Conservation (phyloP, 2,113 vertebrate species). For the Balaenoptera acutorostrata region DNA sequence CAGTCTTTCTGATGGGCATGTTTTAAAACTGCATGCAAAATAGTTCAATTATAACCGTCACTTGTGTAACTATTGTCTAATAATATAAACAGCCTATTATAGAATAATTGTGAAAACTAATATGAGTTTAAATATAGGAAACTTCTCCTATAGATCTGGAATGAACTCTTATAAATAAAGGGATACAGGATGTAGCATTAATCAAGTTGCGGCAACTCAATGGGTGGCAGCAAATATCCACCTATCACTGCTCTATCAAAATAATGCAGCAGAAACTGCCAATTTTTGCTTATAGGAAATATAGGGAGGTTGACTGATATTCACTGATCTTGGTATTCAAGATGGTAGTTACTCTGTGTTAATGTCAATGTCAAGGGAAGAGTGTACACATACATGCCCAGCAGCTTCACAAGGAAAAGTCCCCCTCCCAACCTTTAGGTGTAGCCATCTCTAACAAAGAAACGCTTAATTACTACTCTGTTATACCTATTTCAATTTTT, state of each 20-base stretch:
- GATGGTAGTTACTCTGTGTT: not conserved
- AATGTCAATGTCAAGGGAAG: not conserved
- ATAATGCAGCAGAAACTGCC: not conserved
- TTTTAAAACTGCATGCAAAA: not conserved
- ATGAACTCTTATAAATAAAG: not conserved
- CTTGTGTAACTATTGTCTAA: not conserved
- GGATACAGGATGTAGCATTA: not conserved
- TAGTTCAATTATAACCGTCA: not conserved
- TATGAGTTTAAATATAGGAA: not conserved
- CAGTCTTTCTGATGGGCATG: not conserved
- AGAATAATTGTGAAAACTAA: not conserved
- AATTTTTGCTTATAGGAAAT: not conserved
- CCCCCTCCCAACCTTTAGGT: not conserved
- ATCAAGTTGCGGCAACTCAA: not conserved
- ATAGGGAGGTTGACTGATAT: not conserved
- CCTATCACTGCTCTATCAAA: not conserved
- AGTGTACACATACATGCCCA: not conserved
- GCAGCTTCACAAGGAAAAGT: not conserved
- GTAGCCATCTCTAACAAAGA: not conserved
- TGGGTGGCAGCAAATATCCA: not conserved
- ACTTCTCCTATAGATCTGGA: not conserved
- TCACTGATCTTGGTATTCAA: not conserved
- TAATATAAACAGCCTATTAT: not conserved
- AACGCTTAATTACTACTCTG: conserved; percentile 22
- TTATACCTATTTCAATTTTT: not conserved